Evolutionary conservation across 2,888 invertebrate species (phyloP).

Genomic region (Plebejus argus): DNA sequence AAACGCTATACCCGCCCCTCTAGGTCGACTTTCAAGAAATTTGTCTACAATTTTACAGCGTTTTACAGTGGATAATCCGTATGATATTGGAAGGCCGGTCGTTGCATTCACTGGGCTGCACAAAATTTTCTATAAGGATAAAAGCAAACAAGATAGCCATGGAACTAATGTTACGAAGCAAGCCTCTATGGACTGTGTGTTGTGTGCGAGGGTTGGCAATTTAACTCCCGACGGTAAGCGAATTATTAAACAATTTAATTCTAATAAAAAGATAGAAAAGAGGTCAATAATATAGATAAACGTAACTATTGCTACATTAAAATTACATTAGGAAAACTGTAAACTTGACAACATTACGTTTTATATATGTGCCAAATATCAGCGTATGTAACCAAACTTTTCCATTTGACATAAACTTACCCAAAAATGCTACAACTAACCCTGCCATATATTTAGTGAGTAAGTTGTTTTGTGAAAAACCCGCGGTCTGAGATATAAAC

Average conservation of each 20-base stretch:
- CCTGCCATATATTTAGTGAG: neutral
- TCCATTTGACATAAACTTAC: neutral
- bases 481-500: slow-evolving; percentile 23
- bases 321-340: too few species aligned
- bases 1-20: slow-evolving; percentile 48
- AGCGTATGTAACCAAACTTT: neutral
- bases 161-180: slow-evolving; percentile 66
- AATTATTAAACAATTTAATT: neutral
- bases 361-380: neutral
- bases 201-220: slow-evolving; percentile 40
- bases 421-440: neutral
- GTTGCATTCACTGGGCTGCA: slow-evolving; percentile 78
- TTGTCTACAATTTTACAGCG: slow-evolving; percentile 59
- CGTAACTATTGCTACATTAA: too few species aligned
- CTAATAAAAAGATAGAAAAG: neutral
- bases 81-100: slow-evolving; percentile 77
- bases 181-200: slow-evolving; percentile 46
- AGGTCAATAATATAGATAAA: too few species aligned
- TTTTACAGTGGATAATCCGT: slow-evolving; percentile 73
- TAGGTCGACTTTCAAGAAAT: slow-evolving; percentile 53
- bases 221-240: slow-evolving; percentile 36
- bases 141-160: slow-evolving; percentile 80
- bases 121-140: slow-evolving; percentile 80
- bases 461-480: slow-evolving; percentile 5
- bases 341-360: too few species aligned